Evolutionary conservation across 2,888 invertebrate species (phyloP).

Genomic region (Lampropteryx suffumata): DNA sequence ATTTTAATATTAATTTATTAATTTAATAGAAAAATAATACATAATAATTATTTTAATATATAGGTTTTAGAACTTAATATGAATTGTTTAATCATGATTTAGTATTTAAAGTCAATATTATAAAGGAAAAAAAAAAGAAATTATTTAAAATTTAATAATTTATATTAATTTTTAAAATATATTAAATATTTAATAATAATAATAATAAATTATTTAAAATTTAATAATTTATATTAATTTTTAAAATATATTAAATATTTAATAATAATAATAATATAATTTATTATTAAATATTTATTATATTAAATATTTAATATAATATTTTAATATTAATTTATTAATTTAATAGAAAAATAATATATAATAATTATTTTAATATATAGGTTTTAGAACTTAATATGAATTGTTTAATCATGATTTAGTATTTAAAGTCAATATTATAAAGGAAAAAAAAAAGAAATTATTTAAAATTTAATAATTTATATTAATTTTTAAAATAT

Average conservation of each 20-base stretch:
- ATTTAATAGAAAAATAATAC: constrained; percentile 35
- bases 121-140: constrained; percentile 36
- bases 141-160: constrained; percentile 36
- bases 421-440: constrained; percentile 43
- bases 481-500: constrained; percentile 23
- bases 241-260: constrained; percentile 26
- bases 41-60: constrained; percentile 40
- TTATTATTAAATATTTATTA: constrained; percentile 12
- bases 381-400: constrained; percentile 29
- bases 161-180: constrained; percentile 23
- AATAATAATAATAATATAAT: neutral
- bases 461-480: constrained; percentile 36
- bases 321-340: constrained; percentile 33
- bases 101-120: constrained; percentile 43
- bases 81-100: constrained; percentile 38
- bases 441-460: constrained; percentile 36
- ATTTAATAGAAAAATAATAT: constrained; percentile 35
- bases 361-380: constrained; percentile 40
- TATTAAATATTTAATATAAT: constrained; percentile 28
- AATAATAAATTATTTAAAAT: neutral
- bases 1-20: constrained; percentile 33
- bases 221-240: constrained; percentile 18
- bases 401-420: constrained; percentile 38
- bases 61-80: constrained; percentile 29
- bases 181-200: constrained; percentile 12